Conservation (phyloP, 2,797 vertebrate genomes). For the Vespertilio murinus region DNA sequence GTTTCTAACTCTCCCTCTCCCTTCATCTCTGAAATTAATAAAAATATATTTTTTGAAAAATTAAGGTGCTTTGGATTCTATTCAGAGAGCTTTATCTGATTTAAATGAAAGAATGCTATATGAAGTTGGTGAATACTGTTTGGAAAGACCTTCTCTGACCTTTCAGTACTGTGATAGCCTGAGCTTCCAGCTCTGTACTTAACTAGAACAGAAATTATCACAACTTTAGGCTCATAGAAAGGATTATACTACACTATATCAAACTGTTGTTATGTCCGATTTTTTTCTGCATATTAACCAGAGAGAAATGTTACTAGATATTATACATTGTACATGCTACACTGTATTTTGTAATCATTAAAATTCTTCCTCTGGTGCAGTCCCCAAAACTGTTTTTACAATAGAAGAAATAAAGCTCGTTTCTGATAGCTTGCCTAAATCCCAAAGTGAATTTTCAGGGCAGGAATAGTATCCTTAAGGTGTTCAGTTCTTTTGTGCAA, state of each 20-base stretch:
- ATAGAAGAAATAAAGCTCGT: conserved; percentile 1
- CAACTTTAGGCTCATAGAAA: background rate
- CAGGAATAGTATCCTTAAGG: background rate
- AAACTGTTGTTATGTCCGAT: background rate
- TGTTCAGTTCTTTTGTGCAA: background rate
- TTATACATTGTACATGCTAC: background rate
- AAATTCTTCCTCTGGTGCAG: background rate
- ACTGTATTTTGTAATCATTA: background rate
- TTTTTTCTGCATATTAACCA: conserved; percentile 12
- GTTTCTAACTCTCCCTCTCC: too few relatives aligned
- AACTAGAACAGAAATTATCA: background rate
- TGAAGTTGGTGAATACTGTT: background rate
- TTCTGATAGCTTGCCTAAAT: background rate
- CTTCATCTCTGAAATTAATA: too few relatives aligned
- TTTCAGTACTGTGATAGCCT: background rate
- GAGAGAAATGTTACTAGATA: background rate
- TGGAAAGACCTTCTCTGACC: background rate
- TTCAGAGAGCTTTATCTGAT: background rate
- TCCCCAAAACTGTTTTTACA: conserved; percentile 19
- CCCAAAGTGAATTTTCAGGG: background rate
- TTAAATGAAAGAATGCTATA: background rate
- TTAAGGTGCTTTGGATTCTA: background rate
- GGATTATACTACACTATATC: background rate
- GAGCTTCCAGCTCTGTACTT: background rate
- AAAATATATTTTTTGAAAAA: too few relatives aligned